Evolutionary conservation across 2,888 invertebrate genomes (phyloP), one percentile per base, ranked within the genome.

Genomic region (Adelphocoris suturalis): DNA sequence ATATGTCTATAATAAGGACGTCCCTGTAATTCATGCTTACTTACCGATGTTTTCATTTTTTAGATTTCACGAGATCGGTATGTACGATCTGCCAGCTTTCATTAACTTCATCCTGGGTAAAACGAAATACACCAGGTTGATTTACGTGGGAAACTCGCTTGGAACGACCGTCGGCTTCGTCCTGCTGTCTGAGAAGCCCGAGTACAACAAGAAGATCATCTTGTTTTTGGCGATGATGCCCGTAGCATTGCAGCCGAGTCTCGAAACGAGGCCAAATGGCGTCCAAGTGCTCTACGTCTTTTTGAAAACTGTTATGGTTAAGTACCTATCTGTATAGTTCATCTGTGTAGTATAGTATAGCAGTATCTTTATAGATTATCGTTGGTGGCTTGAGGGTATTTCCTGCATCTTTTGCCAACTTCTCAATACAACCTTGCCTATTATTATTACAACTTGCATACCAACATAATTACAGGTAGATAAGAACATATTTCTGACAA

Each of bases 91-190:
- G 86, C 98, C 98, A 14, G 97, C 98, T 0, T 96, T 95, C 92
- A 95, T 98, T 90, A 96, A 97, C 93, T 96, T 96, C 92, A 94
- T 95, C 0, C 93, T 95, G 82, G 93, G 93, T 7, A 92, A 92
- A 11, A 95, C 95, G 1, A 93, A 94, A 0, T 93, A 94, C 91
- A 92, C 93, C 14, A 93, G 94, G 61, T 92, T 96, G 68, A 95
- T 95, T 92, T 98, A 98, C 93, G 94, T 98, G 68, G 98, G 98
- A 0, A 98, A 98, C 93, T 98, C 98, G 0, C 98, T 98, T 96
- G 98, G 98, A 0, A 96, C 97, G 0, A 96, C 97, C 0, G 94
- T 95, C 92, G 95, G 61, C 19, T 61, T n/a, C 61, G 96, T 96
- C 0, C 94, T 96, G 92, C 94, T 97, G 84, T 96, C 96, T 0